Percentiles rank a stretch among this genome's conserved stretches.
These are phyloP conservation scores for Halcyon badia DNA, from an alignment of 2,797 vertebrate genomes.

Conservation along the genomic window DNA sequence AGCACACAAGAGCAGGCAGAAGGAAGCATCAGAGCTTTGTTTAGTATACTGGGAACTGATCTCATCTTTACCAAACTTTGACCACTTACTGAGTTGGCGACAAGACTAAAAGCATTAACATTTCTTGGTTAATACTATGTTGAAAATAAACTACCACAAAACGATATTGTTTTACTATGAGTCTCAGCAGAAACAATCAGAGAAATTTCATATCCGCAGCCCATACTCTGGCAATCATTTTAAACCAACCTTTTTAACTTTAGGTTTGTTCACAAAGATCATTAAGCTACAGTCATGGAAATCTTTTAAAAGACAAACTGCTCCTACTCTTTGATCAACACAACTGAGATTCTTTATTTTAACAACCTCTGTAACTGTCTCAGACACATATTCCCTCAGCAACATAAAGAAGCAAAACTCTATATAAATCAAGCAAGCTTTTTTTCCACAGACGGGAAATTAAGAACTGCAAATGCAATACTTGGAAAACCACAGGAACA, in stretches of 20 bases:
- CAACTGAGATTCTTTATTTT: neutral
- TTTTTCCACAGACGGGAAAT: neutral
- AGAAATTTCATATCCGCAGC: neutral
- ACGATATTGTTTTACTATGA: neutral
- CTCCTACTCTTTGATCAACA: neutral
- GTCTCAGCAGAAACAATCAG: neutral
- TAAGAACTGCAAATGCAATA: neutral
- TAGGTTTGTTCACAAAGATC: neutral
- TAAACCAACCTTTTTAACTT: neutral
- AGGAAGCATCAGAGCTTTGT: neutral
- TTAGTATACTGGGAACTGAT: neutral
- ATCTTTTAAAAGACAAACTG: neutral
- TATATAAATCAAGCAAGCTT: neutral
- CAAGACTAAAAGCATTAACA: neutral
- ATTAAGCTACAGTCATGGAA: neutral
- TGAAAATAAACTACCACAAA: neutral
- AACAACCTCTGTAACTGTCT: neutral
- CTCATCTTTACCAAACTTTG: neutral
- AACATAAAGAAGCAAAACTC: neutral
- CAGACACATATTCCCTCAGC: neutral
- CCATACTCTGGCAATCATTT: neutral
- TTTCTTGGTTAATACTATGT: neutral
- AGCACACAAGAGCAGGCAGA: neutral
- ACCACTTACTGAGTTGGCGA: rapidly evolving
- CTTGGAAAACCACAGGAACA: neutral